Conservation (phyloP, 2,888 invertebrate genomes). For the Pseudoips prasinana region DNA sequence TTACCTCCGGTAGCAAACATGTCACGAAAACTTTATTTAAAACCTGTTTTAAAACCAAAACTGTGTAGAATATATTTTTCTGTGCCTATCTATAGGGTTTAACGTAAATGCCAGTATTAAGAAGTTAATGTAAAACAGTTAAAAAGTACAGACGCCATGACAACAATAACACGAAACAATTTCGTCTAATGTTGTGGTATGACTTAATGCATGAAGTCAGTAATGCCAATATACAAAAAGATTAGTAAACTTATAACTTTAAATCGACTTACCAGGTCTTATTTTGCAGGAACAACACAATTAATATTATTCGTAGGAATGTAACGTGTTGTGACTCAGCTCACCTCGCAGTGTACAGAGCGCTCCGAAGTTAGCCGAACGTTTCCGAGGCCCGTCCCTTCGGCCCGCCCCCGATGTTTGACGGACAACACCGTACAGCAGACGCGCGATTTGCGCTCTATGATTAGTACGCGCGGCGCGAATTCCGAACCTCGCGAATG, state of each 20-base stretch:
- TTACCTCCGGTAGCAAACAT: slow-evolving; percentile 5
- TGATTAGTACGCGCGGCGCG: slow-evolving; percentile 62
- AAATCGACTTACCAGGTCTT: slow-evolving; percentile 51
- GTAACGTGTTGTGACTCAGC: slow-evolving; percentile 61
- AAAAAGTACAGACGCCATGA: slow-evolving; percentile 41
- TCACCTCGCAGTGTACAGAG: slow-evolving; percentile 59
- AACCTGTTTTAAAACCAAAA: too few species aligned
- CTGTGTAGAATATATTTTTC: slow-evolving; percentile 8
- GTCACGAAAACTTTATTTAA: too few species aligned
- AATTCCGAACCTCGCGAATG: slow-evolving; percentile 45
- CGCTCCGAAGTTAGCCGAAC: slow-evolving; percentile 60
- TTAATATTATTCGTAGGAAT: slow-evolving; percentile 27
- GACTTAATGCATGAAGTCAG: too few species aligned
- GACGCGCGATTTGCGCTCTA: slow-evolving; percentile 62
- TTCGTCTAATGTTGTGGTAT: too few species aligned
- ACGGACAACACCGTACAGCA: slow-evolving; percentile 54
- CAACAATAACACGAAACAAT: slow-evolving; percentile 29
- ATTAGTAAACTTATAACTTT: slow-evolving; percentile 6
- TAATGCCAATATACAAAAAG: too few species aligned
- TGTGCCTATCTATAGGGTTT: not conserved
- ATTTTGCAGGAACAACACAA: slow-evolving; percentile 30
- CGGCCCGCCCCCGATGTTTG: slow-evolving; percentile 54
- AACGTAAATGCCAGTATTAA: not conserved
- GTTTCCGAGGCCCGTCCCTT: slow-evolving; percentile 52
- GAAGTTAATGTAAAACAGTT: slow-evolving; percentile 20